Evolutionary conservation across 35 echinoderm and acorn worm genomes (phyloP), one percentile per base, ranked within the genome.

Genomic region (Acanthaster planci): DNA sequence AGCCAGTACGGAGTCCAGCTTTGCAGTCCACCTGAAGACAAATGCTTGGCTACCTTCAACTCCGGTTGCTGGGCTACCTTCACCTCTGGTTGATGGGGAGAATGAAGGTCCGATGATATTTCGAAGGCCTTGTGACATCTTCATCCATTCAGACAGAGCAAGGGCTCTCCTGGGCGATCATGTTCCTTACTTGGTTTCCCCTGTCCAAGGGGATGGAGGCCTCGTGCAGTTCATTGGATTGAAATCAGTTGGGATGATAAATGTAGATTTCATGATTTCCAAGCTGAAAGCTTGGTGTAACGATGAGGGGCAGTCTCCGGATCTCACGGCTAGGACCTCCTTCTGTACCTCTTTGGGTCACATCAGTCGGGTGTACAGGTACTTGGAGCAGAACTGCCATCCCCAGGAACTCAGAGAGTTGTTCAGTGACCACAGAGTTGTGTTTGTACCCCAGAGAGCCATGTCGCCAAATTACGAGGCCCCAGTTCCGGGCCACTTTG

Each of bases 321-420:
- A 58, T 35, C 53, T 17, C 9, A 60, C 81, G 10, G 5, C 54
- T 58, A 38, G 38, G 21, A 18, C 77, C 7, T 14, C 39, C 14
- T 83, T 83, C 81, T 32, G 56, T 7, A 51, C 52, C 27, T 19
- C 30, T 14, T 30, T 39, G 54, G 51, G 21, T 34, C 81, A 83
- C 37, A 57, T 83, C 38, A 26, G 31, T 27, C 29, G 51, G 54
- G 81, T 83, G 55, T 83, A 83, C 37, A n/a, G 36, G 51, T 83
- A 60, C 38, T n/a, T 83, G 35, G 8, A 58, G 10, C 2, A 60
- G 34, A 51, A 83, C 15, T 83, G 81, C 38, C 51, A 53, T 10
- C 81, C 27, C 79, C 31, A 83, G 34, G 81, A 83, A 17, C 51
- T 83, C 52, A 83, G 38, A 51, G 54, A 83, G 10, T 57, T 83